Conservation (phyloP, 2,888 invertebrate genomes). For the Helobdella robusta region DNA sequence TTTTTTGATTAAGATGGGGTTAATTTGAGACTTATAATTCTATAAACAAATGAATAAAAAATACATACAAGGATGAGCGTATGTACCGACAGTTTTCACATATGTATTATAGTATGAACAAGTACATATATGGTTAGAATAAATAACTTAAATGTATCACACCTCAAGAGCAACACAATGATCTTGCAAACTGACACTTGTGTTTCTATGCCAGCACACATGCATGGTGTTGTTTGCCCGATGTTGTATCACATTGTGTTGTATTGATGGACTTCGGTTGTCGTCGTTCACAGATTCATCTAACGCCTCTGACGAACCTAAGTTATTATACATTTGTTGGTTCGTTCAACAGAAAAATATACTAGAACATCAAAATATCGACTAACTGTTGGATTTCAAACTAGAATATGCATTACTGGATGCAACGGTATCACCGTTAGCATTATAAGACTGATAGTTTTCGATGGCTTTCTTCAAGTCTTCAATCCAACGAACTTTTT, state of each 20-base stretch:
- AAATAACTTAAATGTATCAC: slow-evolving; percentile 33
- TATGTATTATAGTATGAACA: too few relatives aligned
- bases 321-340: too few relatives aligned
- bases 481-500: slow-evolving; percentile 63
- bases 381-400: slow-evolving; percentile 40
- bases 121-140: too few relatives aligned
- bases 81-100: too few relatives aligned
- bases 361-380: background rate
- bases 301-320: slow-evolving; percentile 49
- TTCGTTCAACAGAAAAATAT: background rate
- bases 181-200: slow-evolving; percentile 67
- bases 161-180: slow-evolving; percentile 64
- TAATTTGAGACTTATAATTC: too few relatives aligned
- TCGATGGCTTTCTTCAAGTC: slow-evolving; percentile 60
- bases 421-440: slow-evolving; percentile 41
- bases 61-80: slow-evolving; percentile 7
- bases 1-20: too few relatives aligned
- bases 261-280: slow-evolving; percentile 36
- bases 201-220: slow-evolving; percentile 94
- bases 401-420: slow-evolving; percentile 40
- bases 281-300: slow-evolving; percentile 36
- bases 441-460: slow-evolving; percentile 42
- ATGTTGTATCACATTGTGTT: slow-evolving; percentile 43
- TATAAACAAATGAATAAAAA: background rate
- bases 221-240: slow-evolving; percentile 62